Percentiles rank a stretch among this genome's conserved stretches.
phyloP scores from a whole-genome alignment of 2,888 invertebrate species.

The Chymomyza amoena region DNA sequence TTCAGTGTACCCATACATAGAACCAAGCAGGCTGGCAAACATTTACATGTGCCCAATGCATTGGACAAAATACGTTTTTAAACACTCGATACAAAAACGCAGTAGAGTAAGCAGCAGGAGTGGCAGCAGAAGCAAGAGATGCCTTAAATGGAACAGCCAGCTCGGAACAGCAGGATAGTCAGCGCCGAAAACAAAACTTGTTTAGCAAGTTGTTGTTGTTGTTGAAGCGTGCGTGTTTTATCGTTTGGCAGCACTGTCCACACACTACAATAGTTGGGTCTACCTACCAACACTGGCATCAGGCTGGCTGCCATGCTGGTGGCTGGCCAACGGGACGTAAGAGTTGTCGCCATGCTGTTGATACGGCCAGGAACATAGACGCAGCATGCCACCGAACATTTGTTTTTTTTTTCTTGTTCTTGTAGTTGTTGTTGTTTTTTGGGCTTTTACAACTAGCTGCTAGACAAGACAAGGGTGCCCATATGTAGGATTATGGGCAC shows the following conservation, averaged over 20 bases:
- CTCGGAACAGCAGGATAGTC: background rate
- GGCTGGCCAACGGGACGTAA: background rate
- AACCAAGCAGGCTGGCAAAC: slow-evolving; percentile 10
- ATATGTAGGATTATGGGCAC: slow-evolving; percentile 1
- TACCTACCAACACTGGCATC: background rate
- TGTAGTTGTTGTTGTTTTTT: background rate
- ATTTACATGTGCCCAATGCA: slow-evolving; percentile 6
- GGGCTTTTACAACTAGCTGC: background rate
- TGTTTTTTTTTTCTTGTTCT: background rate
- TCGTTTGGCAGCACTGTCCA: slow-evolving; percentile 42
- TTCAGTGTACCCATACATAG: background rate
- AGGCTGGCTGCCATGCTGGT: background rate
- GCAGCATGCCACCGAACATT: background rate
- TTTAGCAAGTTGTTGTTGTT: slow-evolving; percentile 49
- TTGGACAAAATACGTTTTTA: slow-evolving; percentile 53
- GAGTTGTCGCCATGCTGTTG: slow-evolving; percentile 2
- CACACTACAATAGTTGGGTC: background rate
- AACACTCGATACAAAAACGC: slow-evolving; percentile 64
- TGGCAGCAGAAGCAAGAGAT: slow-evolving; percentile 23
- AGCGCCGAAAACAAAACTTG: slow-evolving; percentile 60
- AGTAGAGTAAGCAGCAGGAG: slow-evolving; percentile 21
- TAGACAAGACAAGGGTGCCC: slow-evolving; percentile 5
- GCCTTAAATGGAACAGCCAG: background rate
- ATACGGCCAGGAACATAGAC: background rate
- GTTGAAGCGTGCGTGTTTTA: slow-evolving; percentile 41